These are phyloP conservation scores for Tinea semifulvella DNA, from an alignment of 2,888 invertebrate species.

Conservation along the genomic window DNA sequence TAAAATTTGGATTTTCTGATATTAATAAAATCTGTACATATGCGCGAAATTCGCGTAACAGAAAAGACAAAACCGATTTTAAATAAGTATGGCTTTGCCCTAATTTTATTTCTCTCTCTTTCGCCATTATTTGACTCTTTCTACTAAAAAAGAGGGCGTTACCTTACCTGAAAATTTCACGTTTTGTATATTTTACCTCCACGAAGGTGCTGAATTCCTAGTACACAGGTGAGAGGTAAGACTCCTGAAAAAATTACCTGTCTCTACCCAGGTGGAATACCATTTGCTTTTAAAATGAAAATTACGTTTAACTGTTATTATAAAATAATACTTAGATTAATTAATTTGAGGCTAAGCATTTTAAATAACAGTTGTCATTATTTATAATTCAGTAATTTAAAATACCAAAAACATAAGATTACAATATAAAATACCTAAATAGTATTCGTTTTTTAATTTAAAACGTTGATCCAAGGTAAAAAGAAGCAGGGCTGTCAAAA, in stretches of 20 bases:
- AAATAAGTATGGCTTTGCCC: too few species aligned
- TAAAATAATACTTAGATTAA: too few species aligned
- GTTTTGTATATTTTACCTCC: not conserved
- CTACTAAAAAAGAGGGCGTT: not conserved
- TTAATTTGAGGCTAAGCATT: too few species aligned
- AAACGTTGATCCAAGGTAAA: not conserved
- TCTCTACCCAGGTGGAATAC: constrained; percentile 25
- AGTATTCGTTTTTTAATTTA: not conserved
- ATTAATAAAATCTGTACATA: too few species aligned
- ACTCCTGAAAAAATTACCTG: constrained; percentile 55
- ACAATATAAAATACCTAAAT: not conserved
- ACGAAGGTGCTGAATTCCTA: constrained; percentile 27
- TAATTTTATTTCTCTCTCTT: not conserved
- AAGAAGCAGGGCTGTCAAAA: not conserved
- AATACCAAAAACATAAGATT: too few species aligned
- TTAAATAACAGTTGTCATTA: too few species aligned
- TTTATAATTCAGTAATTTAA: too few species aligned
- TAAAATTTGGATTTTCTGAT: too few species aligned
- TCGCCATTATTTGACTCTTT: not conserved
- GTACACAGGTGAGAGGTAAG: constrained; percentile 54
- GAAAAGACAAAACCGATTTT: too few species aligned
- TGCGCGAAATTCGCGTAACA: too few species aligned
- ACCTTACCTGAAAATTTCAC: constrained; percentile 3
- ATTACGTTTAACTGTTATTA: too few species aligned
- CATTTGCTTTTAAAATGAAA: too few species aligned